Base-by-base conservation (phyloP, 2,888 invertebrate species). In the Ennomos fuscantarius region DNA sequence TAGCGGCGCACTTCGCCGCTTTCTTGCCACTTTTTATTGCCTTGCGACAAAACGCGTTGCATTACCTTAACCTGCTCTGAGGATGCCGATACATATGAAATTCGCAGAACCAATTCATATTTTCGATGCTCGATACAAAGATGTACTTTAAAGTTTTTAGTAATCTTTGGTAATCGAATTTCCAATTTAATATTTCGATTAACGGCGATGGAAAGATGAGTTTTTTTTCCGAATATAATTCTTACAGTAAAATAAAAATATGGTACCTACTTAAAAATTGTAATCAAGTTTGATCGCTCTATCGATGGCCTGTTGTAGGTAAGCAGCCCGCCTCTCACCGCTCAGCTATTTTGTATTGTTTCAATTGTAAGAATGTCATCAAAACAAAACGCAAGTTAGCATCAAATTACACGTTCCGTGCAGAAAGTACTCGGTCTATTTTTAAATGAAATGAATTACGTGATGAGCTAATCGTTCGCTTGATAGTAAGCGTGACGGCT, bases 41-140 rank as follows among this genome's bases (percentile, higher is more conserved):
- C 45, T 55, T 46, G 51, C 44, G 44, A 55, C 50, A 36, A 46
- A 51, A 48, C 57, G 43, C 56, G 54, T 52, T 10, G 37, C 53
- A 56, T 60, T 60, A 55, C 45, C 24, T 47, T 48, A 53, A 66
- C 58, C 60, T 58, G 61, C 60, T 63, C 24, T 36, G 40, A 43
- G 36, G 9, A 48, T 24, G 24, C 24, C 24, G 24, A 24, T 1
- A 13, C 1, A 15, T n/a, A n/a, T 9, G 43, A 39, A 35, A 50
- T 59, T 59, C 60, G 45, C 52, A 43, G 48, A 58, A 62, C 10
- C 46, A 56, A 24, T 24, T 24, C 24, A 24, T 24, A 24, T 1
- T 24, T 24, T 24, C 24, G 24, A 24, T 24, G 24, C 24, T 24
- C 24, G 24, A 3, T 24, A 3, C 24, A 2, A 3, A 24, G 24